Base-by-base conservation (phyloP, 2,113 vertebrate species). In the Mirza zaza region DNA sequence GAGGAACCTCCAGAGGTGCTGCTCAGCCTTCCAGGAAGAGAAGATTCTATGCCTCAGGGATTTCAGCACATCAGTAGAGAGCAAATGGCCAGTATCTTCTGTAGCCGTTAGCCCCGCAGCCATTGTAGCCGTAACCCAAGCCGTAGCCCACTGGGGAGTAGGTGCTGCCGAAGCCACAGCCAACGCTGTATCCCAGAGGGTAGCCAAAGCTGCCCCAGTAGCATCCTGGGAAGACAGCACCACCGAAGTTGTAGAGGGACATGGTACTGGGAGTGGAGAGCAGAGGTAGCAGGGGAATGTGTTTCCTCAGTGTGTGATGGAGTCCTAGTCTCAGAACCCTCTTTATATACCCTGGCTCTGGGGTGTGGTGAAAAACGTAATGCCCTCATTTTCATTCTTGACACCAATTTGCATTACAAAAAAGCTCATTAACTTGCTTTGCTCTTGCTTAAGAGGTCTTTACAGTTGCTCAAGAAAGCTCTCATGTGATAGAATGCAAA, bases 131-230 rank as follows among this genome's bases (percentile, higher is more conserved):
- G 15, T 97, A 98, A 76, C 97, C 97, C 0, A 93, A 65, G 87
- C 97, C 97, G 1, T 97, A 98, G 67, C 97, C 97, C 42, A 95
- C 94, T 6, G 98, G 97, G 3, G 92, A 70, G 61, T 94, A 97
- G 80, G 97, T 98, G 76, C 98, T 98, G 3, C 97, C 95, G 0
- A 29, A 97, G 50, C 98, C 98, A 21, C 96, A 98, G 84, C 97
- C 98, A 3, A 97, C 95, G 0, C 97, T 98, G 61, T 98, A 98
- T 1, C 98, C 97, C 91, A 98, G 90, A 0, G 98, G 98, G 52
- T 98, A 98, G 42, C 97, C 97, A 0, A 32, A 97, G 84, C 92
- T 98, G 71, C 96, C 97, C 98, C 97, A 97, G 96, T 97, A 97
- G 96, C 90, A 97, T 3, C 97, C 96, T 8, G 97, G 98, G 87